Evolutionary conservation across 2,797 vertebrate genomes (phyloP), one percentile per base, ranked within the genome.

Genomic region (Crypturellus tataupa): DNA sequence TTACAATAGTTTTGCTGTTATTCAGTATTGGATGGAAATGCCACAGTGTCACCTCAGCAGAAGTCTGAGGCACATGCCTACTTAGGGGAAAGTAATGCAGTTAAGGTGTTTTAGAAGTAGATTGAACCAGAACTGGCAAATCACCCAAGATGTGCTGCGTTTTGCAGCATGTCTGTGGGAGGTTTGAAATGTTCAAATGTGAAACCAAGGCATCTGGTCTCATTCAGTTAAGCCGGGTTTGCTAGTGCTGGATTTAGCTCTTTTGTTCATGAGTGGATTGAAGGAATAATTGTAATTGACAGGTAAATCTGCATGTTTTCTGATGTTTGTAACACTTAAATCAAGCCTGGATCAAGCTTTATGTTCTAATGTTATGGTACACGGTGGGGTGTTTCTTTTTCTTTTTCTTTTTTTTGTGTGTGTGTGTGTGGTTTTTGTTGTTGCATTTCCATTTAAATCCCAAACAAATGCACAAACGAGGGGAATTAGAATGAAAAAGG

Each of bases 351-450:
- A 16, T 64, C 35, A 18, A 39, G 44, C 44, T 33, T 6, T 0
- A 0, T 33, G 17, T 33, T 16, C 6, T 2, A 31, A 25, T 37
- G 51, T 62, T 40, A 0, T 2, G 17, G 6, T 42, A 29, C 14
- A 0, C 27, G 7, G 12, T 6, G n/a, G 19, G 20, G 21, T 60
- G 58, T 35, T 33, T 49, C 6, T 49, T 49, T 23, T 27, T 51
- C 12, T 29, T 55, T 16, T n/a, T 31, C 31, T 31, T 31, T 55
- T 55, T 31, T 19, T 56, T 31, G 53, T 11, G n/a, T n/a, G 7
- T 10, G 24, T 56, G n/a, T 56, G 10, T 17, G 53, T 18, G 31
- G 6, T n/a, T 5, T 27, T 47, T 44, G 3, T 21, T 47, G 49
- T 11, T 7, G 71, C 31, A 18, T 11, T 68, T 55, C 85, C 46